These are phyloP conservation scores for Clunio marinus DNA, from an alignment of 2,888 invertebrate species.

Conservation along the genomic window DNA sequence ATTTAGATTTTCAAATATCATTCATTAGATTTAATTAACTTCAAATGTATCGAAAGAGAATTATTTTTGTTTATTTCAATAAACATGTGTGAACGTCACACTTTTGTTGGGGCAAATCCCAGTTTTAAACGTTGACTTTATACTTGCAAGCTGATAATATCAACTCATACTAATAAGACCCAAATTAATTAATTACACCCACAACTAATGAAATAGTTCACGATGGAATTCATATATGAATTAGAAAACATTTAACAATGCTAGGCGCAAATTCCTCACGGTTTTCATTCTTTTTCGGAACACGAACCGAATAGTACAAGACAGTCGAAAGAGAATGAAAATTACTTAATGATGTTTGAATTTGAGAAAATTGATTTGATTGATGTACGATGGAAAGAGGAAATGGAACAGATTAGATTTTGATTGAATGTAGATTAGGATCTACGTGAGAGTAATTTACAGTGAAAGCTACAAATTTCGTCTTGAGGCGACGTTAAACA, in stretches of 20 bases:
- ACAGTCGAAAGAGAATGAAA: conserved; percentile 9
- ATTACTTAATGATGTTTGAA: conserved; percentile 33
- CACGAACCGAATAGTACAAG: background rate
- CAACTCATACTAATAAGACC: background rate
- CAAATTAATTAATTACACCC: conserved; percentile 23
- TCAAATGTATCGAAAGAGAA: too few species aligned
- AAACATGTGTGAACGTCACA: too few species aligned
- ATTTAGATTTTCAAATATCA: background rate
- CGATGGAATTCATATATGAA: background rate
- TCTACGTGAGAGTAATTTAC: background rate
- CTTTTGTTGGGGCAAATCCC: too few species aligned
- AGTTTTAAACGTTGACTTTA: too few species aligned
- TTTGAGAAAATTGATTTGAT: conserved; percentile 13
- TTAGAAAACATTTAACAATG: background rate
- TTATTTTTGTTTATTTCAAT: too few species aligned
- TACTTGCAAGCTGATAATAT: too few species aligned
- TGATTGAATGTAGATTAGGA: conserved; percentile 29
- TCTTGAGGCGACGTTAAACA: background rate
- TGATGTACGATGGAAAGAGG: conserved; percentile 27
- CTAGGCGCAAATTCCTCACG: conserved; percentile 14
- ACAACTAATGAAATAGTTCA: background rate
- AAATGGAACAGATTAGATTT: conserved; percentile 27
- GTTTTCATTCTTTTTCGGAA: background rate
- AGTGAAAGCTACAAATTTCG: background rate
- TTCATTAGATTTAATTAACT: background rate